Evolutionary conservation across 2,888 invertebrate genomes (phyloP).

Genomic region (Falcaria lacertinaria): DNA sequence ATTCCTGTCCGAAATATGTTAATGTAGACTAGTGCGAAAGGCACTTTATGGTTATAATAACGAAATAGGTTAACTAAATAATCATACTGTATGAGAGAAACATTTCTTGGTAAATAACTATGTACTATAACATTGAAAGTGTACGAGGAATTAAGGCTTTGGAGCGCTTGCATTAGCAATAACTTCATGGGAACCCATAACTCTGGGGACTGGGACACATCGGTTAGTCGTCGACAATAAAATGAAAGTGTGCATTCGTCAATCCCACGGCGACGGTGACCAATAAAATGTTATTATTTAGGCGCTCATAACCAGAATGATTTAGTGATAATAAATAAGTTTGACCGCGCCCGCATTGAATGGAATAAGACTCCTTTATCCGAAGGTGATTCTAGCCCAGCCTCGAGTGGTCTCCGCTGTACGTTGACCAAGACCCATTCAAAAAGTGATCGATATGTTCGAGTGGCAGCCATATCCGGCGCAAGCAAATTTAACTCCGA

Average conservation of each 20-base stretch:
- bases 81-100: too few relatives aligned
- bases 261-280: conserved; percentile 55
- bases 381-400: conserved; percentile 33
- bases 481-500: conserved; percentile 73
- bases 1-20: too few relatives aligned
- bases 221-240: conserved; percentile 54
- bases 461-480: conserved; percentile 75
- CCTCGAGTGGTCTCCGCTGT: conserved; percentile 38
- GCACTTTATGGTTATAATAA: too few relatives aligned
- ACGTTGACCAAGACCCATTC: conserved; percentile 56
- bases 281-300: conserved; percentile 76
- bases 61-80: too few relatives aligned
- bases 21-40: too few relatives aligned
- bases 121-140: conserved; percentile 9
- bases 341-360: conserved; percentile 49
- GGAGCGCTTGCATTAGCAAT: conserved; percentile 57
- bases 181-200: conserved; percentile 60
- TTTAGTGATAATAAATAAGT: conserved; percentile 70
- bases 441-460: conserved; percentile 65
- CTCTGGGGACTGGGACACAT: conserved; percentile 43
- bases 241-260: conserved; percentile 63
- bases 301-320: conserved; percentile 70
- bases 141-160: conserved; percentile 25
- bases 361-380: conserved; percentile 41
- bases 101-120: too few relatives aligned